Evolutionary conservation across 2,797 vertebrate genomes (phyloP).

Genomic region (Cephalopachus bancanus): DNA sequence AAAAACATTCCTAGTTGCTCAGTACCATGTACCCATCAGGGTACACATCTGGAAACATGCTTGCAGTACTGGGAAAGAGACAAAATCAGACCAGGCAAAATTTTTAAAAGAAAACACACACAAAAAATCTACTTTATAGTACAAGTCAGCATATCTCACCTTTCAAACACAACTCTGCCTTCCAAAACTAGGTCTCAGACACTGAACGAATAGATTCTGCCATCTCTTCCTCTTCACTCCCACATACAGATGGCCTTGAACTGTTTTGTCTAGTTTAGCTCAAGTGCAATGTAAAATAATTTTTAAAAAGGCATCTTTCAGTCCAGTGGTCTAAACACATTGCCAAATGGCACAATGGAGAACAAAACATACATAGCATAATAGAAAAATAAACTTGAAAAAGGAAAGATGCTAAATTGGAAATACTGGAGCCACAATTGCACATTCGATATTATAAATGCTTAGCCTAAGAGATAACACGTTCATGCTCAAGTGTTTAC

Average conservation of each 20-base stretch:
- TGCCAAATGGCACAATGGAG: background rate
- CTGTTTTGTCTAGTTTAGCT: background rate
- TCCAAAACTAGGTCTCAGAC: constrained; percentile 11
- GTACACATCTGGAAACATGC: background rate
- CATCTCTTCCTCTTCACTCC: background rate
- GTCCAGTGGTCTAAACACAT: background rate
- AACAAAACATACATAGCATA: background rate
- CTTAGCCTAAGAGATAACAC: background rate
- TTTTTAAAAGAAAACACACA: background rate
- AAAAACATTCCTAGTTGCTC: background rate
- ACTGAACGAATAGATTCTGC: background rate
- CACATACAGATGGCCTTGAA: background rate
- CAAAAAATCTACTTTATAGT: background rate
- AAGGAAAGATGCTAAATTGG: background rate
- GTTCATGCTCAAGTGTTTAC: background rate
- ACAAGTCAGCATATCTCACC: background rate
- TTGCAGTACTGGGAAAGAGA: background rate
- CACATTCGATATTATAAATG: background rate
- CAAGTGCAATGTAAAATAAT: constrained; percentile 21
- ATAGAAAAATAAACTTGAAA: constrained; percentile 33
- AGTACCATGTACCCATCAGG: background rate
- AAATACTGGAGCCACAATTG: background rate
- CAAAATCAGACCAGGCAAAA: background rate
- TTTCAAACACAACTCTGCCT: background rate
- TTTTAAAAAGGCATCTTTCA: background rate